Evolutionary conservation across 1,140 invertebrate genomes (phyloP), one percentile per base, ranked within the genome.

Genomic region (Diorhabda elongata): DNA sequence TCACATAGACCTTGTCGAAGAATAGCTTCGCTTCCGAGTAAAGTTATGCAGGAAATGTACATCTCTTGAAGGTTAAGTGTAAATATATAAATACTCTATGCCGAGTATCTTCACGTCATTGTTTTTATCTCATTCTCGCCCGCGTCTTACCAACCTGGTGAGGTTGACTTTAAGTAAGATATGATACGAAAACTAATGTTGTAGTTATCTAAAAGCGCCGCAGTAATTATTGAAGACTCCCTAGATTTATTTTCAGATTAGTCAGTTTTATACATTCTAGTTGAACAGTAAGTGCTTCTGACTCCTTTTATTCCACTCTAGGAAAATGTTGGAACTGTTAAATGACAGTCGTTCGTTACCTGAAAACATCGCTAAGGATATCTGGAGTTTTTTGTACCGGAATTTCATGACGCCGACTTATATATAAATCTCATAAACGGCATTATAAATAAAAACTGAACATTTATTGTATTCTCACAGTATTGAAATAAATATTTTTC

Each of bases 161-260:
- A 26, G 3, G 62, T 11, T n/a, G 61, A 63, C 61, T 42, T 63
- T 8, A 11, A 41, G 62, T 45, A 43, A 41, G 47, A 64, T 45
- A 43, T 43, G 4, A 45, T 9, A n/a, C 41, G 43, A 41, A 45
- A 44, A 45, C 41, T 5, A 9, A 8, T n/a, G 2, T 11, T 11
- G 43, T 9, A 5, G n/a, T 6, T 42, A n/a, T 26, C 61, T 42
- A 62, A 26, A 64, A 44, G 62, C 62, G 62, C 62, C 62, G 9
- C 8, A 11, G 65, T 66, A 66, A 66, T 66, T 66, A 66, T 45
- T 41, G 56, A 58, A 58, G 65, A 66, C 43, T n/a, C 58, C 9
- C 7, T 26, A 5, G 65, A 66, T 66, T 66, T 66, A 66, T 66
- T 66, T 66, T 42, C 65, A 66, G 65, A 59, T n/a, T 58, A 66